Base-by-base conservation (phyloP, 1,140 invertebrate genomes). In the Dolichoris vasculosae region DNA sequence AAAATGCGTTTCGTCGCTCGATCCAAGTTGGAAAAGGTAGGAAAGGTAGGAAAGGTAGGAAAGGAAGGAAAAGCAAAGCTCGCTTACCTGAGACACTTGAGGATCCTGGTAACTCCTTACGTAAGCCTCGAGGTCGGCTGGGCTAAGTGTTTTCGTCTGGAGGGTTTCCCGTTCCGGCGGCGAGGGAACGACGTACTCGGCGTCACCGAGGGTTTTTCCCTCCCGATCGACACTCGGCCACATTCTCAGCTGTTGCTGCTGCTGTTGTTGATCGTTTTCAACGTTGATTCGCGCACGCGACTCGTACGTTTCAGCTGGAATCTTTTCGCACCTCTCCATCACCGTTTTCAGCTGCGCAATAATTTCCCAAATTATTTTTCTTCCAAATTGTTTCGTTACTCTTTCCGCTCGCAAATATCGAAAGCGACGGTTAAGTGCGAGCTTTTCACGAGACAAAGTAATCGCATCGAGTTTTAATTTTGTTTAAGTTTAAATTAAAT, bases 301-400 rank as follows among this genome's bases (percentile, higher is more conserved):
- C 88, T 95, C 95, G 91, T 94, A 95, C 86, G 93, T 94, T 88
- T 96, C 95, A 6, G 94, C 94, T 20, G 95, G 94, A 86, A 96
- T 96, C 90, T 96, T 96, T 91, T 96, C 96, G 89, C 95, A 96
- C 87, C 95, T 94, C 91, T 97, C 96, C 95, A 96, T 95, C 85
- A 96, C 96, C 87, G 96, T 96, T 90, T 96, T 96, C 87, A 96
- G 90, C 94, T 96, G 93, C 11, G 40, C 69, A 17, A 67, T 9
- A 67, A 67, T 32, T 67, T 32, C 30, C n/a, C n/a, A n/a, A 35
- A 13, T 67, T 1, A 67, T 32, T 67, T 3, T 32, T 67, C 8
- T 35, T 11, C 1, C 13, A 30, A 13, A 1, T 30, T 67, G n/a
- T n/a, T n/a, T n/a, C n/a, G n/a, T n/a, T n/a, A n/a, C n/a, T n/a